Conservation (phyloP, 2,113 vertebrate genomes). For the Leuciscus idus region DNA sequence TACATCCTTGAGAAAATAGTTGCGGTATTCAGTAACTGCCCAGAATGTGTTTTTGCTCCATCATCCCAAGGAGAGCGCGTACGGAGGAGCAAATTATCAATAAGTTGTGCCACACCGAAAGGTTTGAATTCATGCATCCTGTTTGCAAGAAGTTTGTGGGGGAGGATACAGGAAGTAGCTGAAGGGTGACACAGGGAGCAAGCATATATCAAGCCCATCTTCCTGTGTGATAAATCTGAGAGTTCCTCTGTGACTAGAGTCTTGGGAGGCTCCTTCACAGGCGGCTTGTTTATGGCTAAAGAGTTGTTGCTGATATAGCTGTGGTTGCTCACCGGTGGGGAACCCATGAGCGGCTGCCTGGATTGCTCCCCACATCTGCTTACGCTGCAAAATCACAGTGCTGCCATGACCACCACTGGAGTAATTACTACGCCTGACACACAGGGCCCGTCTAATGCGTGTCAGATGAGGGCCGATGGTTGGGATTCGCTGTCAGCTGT, state of each 20-base stretch:
- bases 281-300: slow-evolving; percentile 44
- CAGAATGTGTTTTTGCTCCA: slow-evolving; percentile 45
- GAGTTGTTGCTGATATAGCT: slow-evolving; percentile 54
- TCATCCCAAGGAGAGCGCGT: neutral
- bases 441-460: slow-evolving; percentile 20
- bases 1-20: slow-evolving; percentile 56
- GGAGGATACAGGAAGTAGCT: slow-evolving; percentile 39
- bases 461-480: slow-evolving; percentile 13
- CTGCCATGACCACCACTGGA: slow-evolving; percentile 25
- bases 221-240: slow-evolving; percentile 58
- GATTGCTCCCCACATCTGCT: slow-evolving; percentile 40
- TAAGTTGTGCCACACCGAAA: neutral
- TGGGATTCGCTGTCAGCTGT: neutral
- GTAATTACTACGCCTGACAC: slow-evolving; percentile 2
- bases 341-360: slow-evolving; percentile 39
- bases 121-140: slow-evolving; percentile 7
- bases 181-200: slow-evolving; percentile 53
- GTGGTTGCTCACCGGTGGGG: slow-evolving; percentile 36
- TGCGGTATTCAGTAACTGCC: slow-evolving; percentile 39
- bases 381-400: slow-evolving; percentile 42
- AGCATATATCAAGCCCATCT: slow-evolving; percentile 52
- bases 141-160: slow-evolving; percentile 17
- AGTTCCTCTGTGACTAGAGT: slow-evolving; percentile 39
- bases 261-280: slow-evolving; percentile 37
- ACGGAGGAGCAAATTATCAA: neutral